phyloP scores from a whole-genome alignment of 2,113 vertebrate species.

The Sminthopsis crassicaudata region DNA sequence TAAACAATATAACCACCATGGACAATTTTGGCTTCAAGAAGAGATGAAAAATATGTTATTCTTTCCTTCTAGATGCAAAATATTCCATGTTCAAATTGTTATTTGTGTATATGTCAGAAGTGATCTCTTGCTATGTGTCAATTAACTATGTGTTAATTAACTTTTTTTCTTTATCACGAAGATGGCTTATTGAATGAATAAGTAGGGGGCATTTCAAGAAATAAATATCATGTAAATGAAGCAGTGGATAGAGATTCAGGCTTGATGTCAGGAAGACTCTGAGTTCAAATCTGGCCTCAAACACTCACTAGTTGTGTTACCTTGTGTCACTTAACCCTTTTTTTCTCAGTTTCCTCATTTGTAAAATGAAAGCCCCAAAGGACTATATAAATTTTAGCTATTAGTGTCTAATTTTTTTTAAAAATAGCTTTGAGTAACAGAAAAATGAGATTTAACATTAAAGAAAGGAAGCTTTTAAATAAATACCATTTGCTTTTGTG shows the following conservation, averaged over 20 bases:
- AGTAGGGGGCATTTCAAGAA: background rate
- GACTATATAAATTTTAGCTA: background rate
- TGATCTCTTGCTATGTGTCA: background rate
- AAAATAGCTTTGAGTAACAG: background rate
- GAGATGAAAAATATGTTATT: background rate
- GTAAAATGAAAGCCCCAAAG: background rate
- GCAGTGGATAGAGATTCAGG: background rate
- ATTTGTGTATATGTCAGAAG: background rate
- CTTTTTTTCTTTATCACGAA: background rate
- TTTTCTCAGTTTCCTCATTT: background rate
- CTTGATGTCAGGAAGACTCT: background rate
- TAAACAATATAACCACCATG: background rate
- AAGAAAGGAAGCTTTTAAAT: background rate
- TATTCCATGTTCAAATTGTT: background rate
- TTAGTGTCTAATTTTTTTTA: background rate
- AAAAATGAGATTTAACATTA: background rate
- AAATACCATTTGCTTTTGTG: background rate
- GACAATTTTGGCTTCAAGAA: background rate
- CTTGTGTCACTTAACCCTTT: background rate
- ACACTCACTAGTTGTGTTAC: background rate
- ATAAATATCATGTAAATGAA: background rate
- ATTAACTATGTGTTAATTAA: background rate
- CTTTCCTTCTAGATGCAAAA: background rate
- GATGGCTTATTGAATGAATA: background rate
- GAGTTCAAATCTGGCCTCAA: background rate